phyloP scores from a whole-genome alignment of 2,888 invertebrate genomes.

The Miltochrista miniata region DNA sequence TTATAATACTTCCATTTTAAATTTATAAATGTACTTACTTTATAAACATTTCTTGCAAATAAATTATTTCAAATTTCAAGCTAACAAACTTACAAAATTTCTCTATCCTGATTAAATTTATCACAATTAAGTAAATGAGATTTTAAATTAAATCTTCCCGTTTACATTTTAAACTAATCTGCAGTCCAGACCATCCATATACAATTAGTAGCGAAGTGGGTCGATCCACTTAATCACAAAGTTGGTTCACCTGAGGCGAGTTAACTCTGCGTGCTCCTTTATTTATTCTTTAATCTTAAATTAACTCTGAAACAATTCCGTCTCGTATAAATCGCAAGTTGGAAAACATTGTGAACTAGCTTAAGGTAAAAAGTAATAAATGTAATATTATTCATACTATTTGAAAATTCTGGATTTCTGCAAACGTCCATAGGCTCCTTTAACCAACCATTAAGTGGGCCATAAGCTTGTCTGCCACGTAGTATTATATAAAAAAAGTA shows the following conservation, averaged over 20 bases:
- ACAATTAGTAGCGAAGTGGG: conserved; percentile 31
- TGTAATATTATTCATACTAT: no score
- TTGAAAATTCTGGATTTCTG: no score
- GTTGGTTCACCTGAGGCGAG: conserved; percentile 43
- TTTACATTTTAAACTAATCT: conserved; percentile 36
- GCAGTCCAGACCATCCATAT: conserved; percentile 32
- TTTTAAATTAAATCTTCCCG: conserved; percentile 28
- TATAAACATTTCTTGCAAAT: no score
- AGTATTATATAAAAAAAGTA: no score
- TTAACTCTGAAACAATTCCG: conserved; percentile 48
- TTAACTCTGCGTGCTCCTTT: conserved; percentile 47
- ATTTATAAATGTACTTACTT: no score
- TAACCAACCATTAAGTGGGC: no score
- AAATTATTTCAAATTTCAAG: background rate
- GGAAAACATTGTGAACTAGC: conserved; percentile 25
- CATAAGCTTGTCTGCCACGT: no score
- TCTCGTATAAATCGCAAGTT: conserved; percentile 15
- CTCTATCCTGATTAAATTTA: conserved; percentile 3
- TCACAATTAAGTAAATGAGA: conserved; percentile 14
- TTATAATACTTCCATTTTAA: no score
- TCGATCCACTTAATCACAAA: conserved; percentile 41
- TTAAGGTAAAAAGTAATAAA: background rate
- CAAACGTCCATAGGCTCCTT: no score
- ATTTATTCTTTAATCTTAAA: conserved; percentile 55
- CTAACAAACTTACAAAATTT: background rate